Base-by-base conservation (phyloP, 1,140 invertebrate species). In the Drosophila sechellia region DNA sequence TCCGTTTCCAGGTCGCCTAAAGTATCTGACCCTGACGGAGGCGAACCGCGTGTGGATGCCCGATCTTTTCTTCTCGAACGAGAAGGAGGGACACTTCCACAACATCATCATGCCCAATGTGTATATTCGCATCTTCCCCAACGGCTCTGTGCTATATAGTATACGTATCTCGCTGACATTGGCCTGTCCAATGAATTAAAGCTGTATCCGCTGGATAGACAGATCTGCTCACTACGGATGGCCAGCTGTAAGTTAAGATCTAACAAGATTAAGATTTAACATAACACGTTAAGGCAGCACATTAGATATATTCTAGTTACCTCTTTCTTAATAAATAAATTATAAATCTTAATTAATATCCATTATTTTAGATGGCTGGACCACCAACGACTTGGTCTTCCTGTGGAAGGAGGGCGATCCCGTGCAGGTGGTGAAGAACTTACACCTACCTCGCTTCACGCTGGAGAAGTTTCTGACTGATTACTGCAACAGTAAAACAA, bases 21-120 rank as follows among this genome's bases (percentile, higher is more conserved):
- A 97, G 93, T 98, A 98, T 93, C 94, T 98, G 66, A 98, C 97
- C 48, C 94, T 98, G 90, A 98, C 97, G 35, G 98, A 98, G 93
- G 96, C 96, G 22, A 96, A 95, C 93, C 95, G 96, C 90, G 98
- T 98, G 56, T 98, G 98, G 98, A 98, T 98, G 97, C 98, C 98
- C 13, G 98, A 99, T 94, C 94, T 99, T 69, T 99, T 99, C 94
- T 99, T 99, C 93, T 97, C 97, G 34, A 99, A 99, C 89, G 98
- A 99, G 94, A 98, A 99, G 92, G 97, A 98, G 91, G 98, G 98
- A 43, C 97, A 98, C 92, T 98, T 98, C 92, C 98, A 99, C 93
- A 97, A 98, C 92, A 99, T 99, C 92, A 98, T 98, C 90, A 98
- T 98, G 96, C 97, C 97, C 54, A 98, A 99, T 93, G 97, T 99